Evolutionary conservation across 2,797 vertebrate genomes (phyloP), one percentile per base, ranked within the genome.

Genomic region (Microctenopoma lineatum): DNA sequence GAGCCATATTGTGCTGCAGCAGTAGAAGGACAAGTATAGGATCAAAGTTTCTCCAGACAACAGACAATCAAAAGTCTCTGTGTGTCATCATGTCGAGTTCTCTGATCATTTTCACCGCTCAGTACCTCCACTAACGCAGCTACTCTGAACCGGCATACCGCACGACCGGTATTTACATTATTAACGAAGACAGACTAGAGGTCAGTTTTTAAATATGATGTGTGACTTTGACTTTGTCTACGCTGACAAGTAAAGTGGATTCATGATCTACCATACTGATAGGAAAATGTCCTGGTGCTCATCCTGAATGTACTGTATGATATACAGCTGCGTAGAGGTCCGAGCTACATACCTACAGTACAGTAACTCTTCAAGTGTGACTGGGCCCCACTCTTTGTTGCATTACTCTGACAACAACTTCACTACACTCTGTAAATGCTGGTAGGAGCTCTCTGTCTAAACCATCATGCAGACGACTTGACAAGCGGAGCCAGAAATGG

Each of bases 391-490:
- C 59, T 66, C 61, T 62, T 58, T 53, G 42, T 65, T 48, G 29
- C 50, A 66, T 59, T 46, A 74, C 38, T 72, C 68, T 34, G 68
- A 76, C 73, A 76, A 69, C 62, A 79, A 64, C 74, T 70, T 74
- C 44, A 63, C 67, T 34, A 51, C 65, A 72, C 68, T 39, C 39
- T 65, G 52, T 65, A 75, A 87, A 70, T 18, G 71, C 69, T 58
- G 72, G 80, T 53, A 27, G 58, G 60, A 84, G 41, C 69, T 50
- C 70, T 85, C 83, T 77, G 89, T 55, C 86, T 78, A 80, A 87
- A 75, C 74, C 87, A 90, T 86, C 70, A 84, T 57, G 69, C 66
- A 36, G 58, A 79, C 55, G 75, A 75, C 45, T 46, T 61, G 77
- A 81, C 76, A 73, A 60, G 39, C 66, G 3, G n/a, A 66, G 51